phyloP scores from a whole-genome alignment of 2,888 invertebrate species.

The Diarsia rubi region DNA sequence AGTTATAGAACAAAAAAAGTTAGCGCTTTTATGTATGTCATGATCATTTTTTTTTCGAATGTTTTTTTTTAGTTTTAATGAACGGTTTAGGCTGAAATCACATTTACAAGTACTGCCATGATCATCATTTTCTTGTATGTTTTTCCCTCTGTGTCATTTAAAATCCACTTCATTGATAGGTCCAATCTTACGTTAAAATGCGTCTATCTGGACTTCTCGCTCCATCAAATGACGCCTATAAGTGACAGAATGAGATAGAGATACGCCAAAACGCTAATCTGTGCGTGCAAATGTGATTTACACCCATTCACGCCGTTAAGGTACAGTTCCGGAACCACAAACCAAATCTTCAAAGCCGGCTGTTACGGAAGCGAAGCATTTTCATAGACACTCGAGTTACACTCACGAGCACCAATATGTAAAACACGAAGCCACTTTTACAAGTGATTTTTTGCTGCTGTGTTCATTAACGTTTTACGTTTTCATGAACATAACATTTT shows the following conservation, averaged over 20 bases:
- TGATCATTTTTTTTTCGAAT: background rate
- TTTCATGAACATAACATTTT: too few species aligned
- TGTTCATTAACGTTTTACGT: too few species aligned
- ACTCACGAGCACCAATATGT: too few species aligned
- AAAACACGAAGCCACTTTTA: too few species aligned
- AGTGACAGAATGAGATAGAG: background rate
- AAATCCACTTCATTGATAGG: background rate
- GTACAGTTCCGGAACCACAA: background rate
- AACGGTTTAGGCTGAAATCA: background rate
- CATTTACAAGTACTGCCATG: background rate
- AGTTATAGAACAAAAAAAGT: constrained; percentile 26
- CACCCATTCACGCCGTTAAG: too few species aligned
- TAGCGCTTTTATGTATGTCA: constrained; percentile 33
- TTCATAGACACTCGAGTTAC: background rate
- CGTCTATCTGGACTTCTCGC: background rate
- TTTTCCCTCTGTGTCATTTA: background rate
- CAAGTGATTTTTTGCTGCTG: too few species aligned
- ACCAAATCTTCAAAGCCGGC: background rate
- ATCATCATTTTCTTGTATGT: background rate
- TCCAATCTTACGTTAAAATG: background rate
- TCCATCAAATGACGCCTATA: background rate
- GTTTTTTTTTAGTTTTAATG: background rate
- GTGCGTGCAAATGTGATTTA: background rate
- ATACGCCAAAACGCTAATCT: background rate
- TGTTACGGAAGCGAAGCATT: background rate